Evolutionary conservation across 2,113 vertebrate genomes (phyloP).

Genomic region (Syngnathus typhle): DNA sequence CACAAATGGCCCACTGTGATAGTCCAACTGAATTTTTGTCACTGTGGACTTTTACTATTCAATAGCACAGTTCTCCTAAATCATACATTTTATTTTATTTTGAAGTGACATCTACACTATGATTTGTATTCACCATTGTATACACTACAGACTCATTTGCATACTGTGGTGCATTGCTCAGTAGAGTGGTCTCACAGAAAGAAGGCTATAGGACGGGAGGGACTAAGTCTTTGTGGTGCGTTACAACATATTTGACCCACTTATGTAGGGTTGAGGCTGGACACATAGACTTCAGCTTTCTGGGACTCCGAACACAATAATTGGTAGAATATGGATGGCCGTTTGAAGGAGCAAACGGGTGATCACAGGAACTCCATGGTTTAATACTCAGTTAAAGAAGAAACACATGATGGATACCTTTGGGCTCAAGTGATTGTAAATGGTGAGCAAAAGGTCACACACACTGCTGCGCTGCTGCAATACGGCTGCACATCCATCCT

Average conservation of each 20-base stretch:
- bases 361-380: neutral
- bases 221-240: too few relatives aligned
- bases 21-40: neutral
- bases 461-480: conserved; percentile 8
- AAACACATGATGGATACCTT: conserved; percentile 6
- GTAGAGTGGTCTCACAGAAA: too few relatives aligned
- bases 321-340: too few relatives aligned
- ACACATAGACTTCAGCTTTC: too few relatives aligned
- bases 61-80: neutral
- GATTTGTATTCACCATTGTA: neutral
- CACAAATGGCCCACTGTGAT: neutral
- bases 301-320: too few relatives aligned
- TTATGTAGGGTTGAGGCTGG: too few relatives aligned
- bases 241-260: neutral
- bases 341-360: too few relatives aligned
- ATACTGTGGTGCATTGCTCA: too few relatives aligned
- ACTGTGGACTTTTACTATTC: neutral
- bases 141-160: neutral
- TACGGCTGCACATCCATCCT: conserved; percentile 31
- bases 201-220: neutral
- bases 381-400: neutral
- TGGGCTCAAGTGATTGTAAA: conserved; percentile 3
- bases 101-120: neutral
- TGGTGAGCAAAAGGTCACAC: conserved; percentile 7
- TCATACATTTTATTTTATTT: neutral